Base-by-base conservation (phyloP, 2,113 vertebrate genomes). In the Hippolais icterina region DNA sequence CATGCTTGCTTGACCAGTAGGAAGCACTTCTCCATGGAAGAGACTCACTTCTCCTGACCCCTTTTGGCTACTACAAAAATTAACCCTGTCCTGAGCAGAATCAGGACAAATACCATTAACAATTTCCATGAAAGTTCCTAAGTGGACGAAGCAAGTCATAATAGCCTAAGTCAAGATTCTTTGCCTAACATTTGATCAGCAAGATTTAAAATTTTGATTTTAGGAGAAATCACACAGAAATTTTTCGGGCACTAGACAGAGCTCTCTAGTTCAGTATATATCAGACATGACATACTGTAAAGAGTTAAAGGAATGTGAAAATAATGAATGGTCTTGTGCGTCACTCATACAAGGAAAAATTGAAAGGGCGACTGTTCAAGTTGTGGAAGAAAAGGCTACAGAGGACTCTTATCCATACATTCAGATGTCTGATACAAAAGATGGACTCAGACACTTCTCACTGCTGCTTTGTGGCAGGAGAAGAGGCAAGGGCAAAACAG, bases 301-400 rank as follows among this genome's bases (percentile, higher is more conserved):
- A 53, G 4, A 57, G 3, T 9, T 35, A 11, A 57, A 56, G 15
- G 6, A 8, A 42, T 5, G 27, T 0, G 1, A 72, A 60, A 21
- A 35, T 12, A 23, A 52, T 0, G 0, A 60, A 76, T 19, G 15
- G 4, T 33, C 29, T 37, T 5, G 3, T 37, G 15, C 5, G 14
- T n/a, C 0, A 0, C 2, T 76, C 17, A 10, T 56, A 37, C 0
- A 1, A 66, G 18, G 9, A 76, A 42, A 47, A 41, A 13, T 6
- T 61, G 35, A 70, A 46, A 75, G 2, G 6, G 4, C 22, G 23
- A 5, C 21, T 47, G 4, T 41, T 63, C 20, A 44, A 10, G 3
- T 28, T n/a, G 22, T 20, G 47, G 12, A 29, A 66, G 31, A 35
- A 54, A 54, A 47, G 8, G 11, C 15, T 50, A 21, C 24, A 52